A percentile compares a stretch with the other conserved stretches of the same genome.
Evolutionary conservation across 2,888 invertebrate species (phyloP).

Genomic region (Lepidochitona cinerea): DNA sequence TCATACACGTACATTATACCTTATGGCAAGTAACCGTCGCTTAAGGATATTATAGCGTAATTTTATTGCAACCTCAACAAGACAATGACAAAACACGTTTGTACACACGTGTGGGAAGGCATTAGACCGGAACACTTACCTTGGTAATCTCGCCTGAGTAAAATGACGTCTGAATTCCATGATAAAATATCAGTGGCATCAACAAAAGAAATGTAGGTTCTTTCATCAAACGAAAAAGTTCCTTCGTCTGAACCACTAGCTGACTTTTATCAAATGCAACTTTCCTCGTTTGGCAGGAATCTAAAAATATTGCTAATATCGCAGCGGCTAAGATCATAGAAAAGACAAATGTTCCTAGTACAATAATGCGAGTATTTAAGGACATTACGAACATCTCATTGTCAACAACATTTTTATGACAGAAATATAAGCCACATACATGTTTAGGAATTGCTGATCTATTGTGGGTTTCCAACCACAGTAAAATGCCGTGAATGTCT

Average conservation of each 20-base stretch:
- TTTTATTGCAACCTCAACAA: no score
- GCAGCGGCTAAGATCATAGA: neutral
- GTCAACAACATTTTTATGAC: neutral
- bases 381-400: neutral
- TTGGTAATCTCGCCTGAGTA: constrained; percentile 1
- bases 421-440: neutral
- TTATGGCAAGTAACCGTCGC: no score
- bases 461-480: no score
- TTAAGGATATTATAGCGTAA: no score
- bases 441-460: neutral
- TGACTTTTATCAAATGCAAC: neutral
- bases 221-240: neutral
- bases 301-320: neutral
- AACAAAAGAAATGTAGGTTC: neutral
- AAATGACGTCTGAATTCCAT: constrained; percentile 1
- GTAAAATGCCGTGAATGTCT: no score
- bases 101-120: no score
- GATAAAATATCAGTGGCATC: neutral
- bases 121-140: no score
- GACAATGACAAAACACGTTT: no score
- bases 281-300: neutral
- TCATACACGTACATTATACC: no score
- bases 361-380: neutral
- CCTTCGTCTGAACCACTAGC: neutral
- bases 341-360: neutral